These are phyloP conservation scores for Tetragonula carbonaria DNA, from an alignment of 2,888 invertebrate genomes.

Conservation along the genomic window DNA sequence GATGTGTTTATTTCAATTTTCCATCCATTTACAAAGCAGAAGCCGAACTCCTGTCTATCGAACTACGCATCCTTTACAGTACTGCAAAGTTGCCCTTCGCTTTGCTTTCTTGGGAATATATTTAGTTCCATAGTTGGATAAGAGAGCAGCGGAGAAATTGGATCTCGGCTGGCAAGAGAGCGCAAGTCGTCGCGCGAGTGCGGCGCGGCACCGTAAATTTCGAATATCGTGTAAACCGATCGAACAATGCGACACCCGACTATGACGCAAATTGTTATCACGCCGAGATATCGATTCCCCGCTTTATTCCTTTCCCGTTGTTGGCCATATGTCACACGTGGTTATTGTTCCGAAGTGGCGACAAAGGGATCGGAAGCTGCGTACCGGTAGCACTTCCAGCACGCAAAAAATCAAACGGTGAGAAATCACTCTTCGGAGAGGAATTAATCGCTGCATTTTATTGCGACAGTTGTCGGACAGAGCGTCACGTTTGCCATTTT, in stretches of 20 bases:
- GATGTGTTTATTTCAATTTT: no score
- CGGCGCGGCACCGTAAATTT: slow-evolving; percentile 42
- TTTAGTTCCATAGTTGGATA: slow-evolving; percentile 26
- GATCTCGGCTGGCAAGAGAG: not conserved
- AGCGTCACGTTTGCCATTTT: no score
- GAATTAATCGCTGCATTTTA: not conserved
- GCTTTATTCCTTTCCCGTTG: slow-evolving; percentile 50
- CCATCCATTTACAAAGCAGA: no score
- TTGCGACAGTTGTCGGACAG: no score
- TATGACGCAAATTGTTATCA: slow-evolving; percentile 62
- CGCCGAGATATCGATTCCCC: slow-evolving; percentile 57
- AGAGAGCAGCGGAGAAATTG: not conserved
- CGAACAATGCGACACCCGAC: slow-evolving; percentile 44
- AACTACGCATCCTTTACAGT: not conserved
- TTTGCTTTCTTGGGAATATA: not conserved
- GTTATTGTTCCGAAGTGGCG: slow-evolving; percentile 41
- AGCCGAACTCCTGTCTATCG: no score
- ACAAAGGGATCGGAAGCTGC: slow-evolving; percentile 18
- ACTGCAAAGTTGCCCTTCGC: not conserved
- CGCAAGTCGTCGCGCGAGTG: not conserved
- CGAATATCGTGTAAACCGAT: slow-evolving; percentile 51
- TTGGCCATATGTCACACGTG: slow-evolving; percentile 50
- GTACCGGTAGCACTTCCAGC: not conserved
- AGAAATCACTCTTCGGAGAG: not conserved
- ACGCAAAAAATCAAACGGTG: not conserved